Percentiles rank a stretch among this genome's conserved stretches.
Evolutionary conservation across 2,113 vertebrate genomes (phyloP).

Genomic region (Morone chrysops): DNA sequence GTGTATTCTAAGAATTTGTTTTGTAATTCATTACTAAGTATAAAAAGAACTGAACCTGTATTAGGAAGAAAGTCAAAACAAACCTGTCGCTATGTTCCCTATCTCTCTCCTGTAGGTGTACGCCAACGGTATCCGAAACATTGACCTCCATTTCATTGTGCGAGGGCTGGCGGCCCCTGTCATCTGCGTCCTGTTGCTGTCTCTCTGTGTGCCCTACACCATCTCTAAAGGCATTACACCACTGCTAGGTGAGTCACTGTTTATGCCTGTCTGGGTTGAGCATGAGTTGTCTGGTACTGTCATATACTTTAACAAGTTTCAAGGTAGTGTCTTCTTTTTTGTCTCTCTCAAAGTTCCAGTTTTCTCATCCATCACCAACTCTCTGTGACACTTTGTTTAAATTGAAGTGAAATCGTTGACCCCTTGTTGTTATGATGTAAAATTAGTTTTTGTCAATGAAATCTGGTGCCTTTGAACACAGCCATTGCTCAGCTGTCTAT

Average conservation of each 20-base stretch:
- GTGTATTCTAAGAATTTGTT: neutral
- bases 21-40: too few relatives aligned
- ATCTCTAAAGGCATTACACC: constrained; percentile 91
- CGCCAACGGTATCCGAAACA: constrained; percentile 97
- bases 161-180: constrained; percentile 93
- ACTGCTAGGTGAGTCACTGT: constrained; percentile 86
- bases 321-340: neutral
- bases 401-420: too few relatives aligned
- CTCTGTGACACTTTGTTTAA: too few relatives aligned
- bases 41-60: too few relatives aligned
- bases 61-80: neutral
- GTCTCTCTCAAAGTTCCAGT: neutral
- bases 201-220: constrained; percentile 93
- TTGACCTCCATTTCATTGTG: constrained; percentile 95
- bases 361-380: neutral
- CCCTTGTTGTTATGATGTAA: too few relatives aligned
- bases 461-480: too few relatives aligned
- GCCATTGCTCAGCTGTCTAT: too few relatives aligned
- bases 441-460: too few relatives aligned
- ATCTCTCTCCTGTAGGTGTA: constrained; percentile 87
- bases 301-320: neutral
- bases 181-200: constrained; percentile 92
- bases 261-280: neutral
- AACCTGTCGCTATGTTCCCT: too few relatives aligned
- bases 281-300: neutral